A percentile compares a stretch with the other conserved stretches of the same genome.
phyloP scores from a whole-genome alignment of 2,797 vertebrate species.

The Triplophysa yarkandensis region DNA sequence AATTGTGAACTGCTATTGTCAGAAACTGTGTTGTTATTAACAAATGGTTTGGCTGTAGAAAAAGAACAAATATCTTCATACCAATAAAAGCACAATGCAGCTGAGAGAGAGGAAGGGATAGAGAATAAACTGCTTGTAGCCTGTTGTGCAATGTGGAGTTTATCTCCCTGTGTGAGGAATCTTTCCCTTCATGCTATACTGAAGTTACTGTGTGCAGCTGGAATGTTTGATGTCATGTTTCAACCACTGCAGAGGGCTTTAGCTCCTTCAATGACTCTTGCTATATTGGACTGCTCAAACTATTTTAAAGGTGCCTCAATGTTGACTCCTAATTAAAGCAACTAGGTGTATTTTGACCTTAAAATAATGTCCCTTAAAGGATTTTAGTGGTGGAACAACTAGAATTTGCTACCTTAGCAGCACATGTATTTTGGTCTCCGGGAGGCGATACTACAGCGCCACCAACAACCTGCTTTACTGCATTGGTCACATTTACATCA shows the following conservation, averaged over 20 bases:
- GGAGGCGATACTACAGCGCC: too few relatives aligned
- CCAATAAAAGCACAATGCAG: neutral
- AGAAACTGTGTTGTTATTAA: neutral
- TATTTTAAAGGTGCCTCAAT: too few relatives aligned
- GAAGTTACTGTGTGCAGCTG: constrained; percentile 16
- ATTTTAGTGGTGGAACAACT: too few relatives aligned
- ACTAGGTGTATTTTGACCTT: too few relatives aligned
- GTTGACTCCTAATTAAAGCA: too few relatives aligned
- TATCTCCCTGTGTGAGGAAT: neutral
- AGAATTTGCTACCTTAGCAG: too few relatives aligned
- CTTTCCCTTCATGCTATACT: constrained; percentile 2
- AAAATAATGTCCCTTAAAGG: too few relatives aligned
- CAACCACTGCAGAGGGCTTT: constrained; percentile 9
- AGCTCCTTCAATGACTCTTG: too few relatives aligned
- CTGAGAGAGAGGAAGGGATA: neutral
- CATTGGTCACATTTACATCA: too few relatives aligned
- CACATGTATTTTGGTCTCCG: too few relatives aligned
- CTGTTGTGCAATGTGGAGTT: neutral
- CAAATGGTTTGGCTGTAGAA: neutral
- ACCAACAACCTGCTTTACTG: too few relatives aligned
- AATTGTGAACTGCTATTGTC: neutral
- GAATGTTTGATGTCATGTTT: neutral
- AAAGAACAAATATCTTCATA: neutral
- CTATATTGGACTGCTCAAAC: too few relatives aligned
- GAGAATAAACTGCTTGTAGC: neutral